Evolutionary conservation across 2,888 invertebrate species (phyloP).

Genomic region (Agrypnus murinus): DNA sequence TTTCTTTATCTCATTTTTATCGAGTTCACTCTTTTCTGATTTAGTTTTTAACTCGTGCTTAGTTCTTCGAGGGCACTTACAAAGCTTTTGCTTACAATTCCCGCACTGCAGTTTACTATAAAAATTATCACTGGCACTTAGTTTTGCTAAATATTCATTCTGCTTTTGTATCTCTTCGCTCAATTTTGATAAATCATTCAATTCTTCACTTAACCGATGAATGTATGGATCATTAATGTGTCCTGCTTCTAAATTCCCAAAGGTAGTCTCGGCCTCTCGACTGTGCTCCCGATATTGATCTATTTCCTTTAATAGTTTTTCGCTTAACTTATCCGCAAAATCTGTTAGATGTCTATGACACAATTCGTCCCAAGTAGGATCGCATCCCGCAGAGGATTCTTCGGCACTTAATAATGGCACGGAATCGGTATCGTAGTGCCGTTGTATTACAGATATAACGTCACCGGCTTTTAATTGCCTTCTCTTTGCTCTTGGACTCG

Average conservation of each 20-base stretch:
- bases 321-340: conserved; percentile 88
- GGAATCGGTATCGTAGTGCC: conserved; percentile 59
- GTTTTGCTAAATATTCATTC: conserved; percentile 74
- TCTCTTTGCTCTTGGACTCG: conserved; percentile 75
- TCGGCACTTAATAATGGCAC: conserved; percentile 62
- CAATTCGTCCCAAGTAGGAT: conserved; percentile 76
- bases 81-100: conserved; percentile 73
- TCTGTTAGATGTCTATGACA: conserved; percentile 83
- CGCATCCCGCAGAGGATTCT: conserved; percentile 35
- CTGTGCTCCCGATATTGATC: conserved; percentile 76
- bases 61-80: conserved; percentile 58
- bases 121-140: conserved; percentile 72
- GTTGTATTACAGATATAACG: conserved; percentile 65
- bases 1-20: conserved; percentile 36
- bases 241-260: conserved; percentile 67
- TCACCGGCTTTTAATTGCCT: conserved; percentile 74
- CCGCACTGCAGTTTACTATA: conserved; percentile 64
- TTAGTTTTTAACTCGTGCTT: conserved; percentile 33
- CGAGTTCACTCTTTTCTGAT: conserved; percentile 15
- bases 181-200: conserved; percentile 75
- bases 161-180: conserved; percentile 76
- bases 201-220: conserved; percentile 76
- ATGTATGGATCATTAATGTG: conserved; percentile 78
- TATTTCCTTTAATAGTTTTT: conserved; percentile 85
- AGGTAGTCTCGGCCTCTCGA: conserved; percentile 71